Conservation (phyloP, 2,888 invertebrate genomes). For the Drosophila yooni region DNA sequence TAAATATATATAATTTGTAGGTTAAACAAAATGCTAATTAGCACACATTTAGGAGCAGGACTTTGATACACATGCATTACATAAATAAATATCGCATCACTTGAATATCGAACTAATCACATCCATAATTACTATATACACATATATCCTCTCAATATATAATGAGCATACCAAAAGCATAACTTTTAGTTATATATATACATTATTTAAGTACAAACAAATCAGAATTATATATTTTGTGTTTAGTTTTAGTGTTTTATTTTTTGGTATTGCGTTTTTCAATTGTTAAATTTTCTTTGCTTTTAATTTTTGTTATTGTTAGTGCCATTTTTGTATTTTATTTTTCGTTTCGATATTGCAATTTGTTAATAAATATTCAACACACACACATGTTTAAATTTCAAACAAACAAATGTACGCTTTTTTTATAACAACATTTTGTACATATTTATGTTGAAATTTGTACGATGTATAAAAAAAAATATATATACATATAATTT, state of each 20-base stretch:
- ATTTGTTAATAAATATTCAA: slow-evolving; percentile 42
- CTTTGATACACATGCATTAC: slow-evolving; percentile 36
- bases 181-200: slow-evolving; percentile 42
- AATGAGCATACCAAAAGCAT: slow-evolving; percentile 72
- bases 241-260: slow-evolving; percentile 24
- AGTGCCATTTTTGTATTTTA: slow-evolving; percentile 66
- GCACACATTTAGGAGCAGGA: slow-evolving; percentile 49
- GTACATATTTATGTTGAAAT: slow-evolving; percentile 62
- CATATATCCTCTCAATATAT: slow-evolving; percentile 29
- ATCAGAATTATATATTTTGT: slow-evolving; percentile 23
- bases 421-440: slow-evolving; percentile 33
- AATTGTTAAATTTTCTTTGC: slow-evolving; percentile 8
- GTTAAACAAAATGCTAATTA: slow-evolving; percentile 65
- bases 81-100: slow-evolving; percentile 35
- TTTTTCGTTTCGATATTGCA: slow-evolving; percentile 27
- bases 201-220: slow-evolving; percentile 38
- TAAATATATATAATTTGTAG: slow-evolving; percentile 47
- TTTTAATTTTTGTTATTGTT: slow-evolving; percentile 25
- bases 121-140: slow-evolving; percentile 33
- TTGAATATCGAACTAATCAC: slow-evolving; percentile 26
- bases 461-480: slow-evolving; percentile 12
- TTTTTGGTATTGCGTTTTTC: slow-evolving; percentile 30
- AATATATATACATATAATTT: slow-evolving; percentile 26
- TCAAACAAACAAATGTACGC: slow-evolving; percentile 9
- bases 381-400: slow-evolving; percentile 8